phyloP scores from a whole-genome alignment of 2,888 invertebrate genomes.

The Plebejus anna region DNA sequence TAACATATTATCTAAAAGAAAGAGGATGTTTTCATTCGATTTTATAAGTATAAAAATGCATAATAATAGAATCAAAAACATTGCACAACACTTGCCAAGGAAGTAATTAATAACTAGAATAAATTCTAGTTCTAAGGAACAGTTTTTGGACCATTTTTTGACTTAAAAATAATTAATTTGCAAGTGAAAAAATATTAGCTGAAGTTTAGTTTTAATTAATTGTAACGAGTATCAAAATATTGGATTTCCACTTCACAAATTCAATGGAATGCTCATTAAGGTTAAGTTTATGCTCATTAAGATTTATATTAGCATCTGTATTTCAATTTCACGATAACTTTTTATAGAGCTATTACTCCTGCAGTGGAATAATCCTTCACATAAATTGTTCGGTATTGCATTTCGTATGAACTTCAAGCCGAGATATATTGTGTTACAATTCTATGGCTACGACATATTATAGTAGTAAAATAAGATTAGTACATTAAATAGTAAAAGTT shows the following conservation, averaged over 20 bases:
- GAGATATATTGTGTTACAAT: background rate
- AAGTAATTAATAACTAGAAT: no score
- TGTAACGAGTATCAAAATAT: background rate
- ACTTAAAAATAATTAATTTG: no score
- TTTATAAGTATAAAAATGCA: no score
- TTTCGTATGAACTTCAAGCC: slow-evolving; percentile 2
- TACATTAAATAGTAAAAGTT: background rate
- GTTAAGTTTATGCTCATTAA: background rate
- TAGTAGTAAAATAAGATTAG: background rate
- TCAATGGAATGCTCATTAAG: background rate
- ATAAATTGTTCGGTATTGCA: slow-evolving; percentile 7
- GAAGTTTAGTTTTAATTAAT: no score
- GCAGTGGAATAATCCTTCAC: slow-evolving; percentile 1
- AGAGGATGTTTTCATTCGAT: no score
- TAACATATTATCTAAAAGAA: no score
- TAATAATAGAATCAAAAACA: no score
- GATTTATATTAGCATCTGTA: background rate
- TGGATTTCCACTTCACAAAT: background rate
- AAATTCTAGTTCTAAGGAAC: no score
- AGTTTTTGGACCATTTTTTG: no score
- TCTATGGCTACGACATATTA: background rate
- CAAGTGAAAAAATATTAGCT: no score
- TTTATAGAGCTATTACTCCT: slow-evolving; percentile 6
- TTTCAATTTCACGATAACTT: background rate
- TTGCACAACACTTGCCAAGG: no score